Conservation (phyloP, 2,797 vertebrate genomes). For the Threskiornis aethiopicus region DNA sequence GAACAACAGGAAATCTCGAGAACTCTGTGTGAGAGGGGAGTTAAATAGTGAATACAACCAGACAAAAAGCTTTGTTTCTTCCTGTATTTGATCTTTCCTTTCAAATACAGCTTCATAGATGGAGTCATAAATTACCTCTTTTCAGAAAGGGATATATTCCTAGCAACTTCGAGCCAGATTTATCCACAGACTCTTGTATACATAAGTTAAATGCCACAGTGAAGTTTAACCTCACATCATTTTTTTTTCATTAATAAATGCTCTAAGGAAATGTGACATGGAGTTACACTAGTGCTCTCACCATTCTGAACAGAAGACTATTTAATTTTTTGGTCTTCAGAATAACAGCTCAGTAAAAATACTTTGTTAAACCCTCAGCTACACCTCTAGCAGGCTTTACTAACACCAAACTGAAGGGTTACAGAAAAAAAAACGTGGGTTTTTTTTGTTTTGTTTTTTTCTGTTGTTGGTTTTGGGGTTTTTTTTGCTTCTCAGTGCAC, state of each 20-base stretch:
- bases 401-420: background rate
- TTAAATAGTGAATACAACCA: constrained; percentile 8
- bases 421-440: background rate
- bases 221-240: background rate
- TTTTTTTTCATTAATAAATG: background rate
- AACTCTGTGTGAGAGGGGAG: constrained; percentile 8
- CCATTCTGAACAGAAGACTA: background rate
- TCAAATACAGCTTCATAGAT: constrained; percentile 11
- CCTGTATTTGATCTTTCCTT: constrained; percentile 27
- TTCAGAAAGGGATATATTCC: constrained; percentile 17
- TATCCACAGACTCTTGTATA: constrained; percentile 15
- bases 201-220: constrained; percentile 14
- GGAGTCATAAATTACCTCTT: constrained; percentile 43
- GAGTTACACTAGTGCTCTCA: background rate
- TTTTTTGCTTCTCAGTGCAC: background rate
- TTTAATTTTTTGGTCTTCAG: background rate
- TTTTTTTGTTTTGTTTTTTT: background rate
- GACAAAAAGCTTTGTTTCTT: constrained; percentile 19
- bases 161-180: constrained; percentile 23
- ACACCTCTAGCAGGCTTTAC: background rate
- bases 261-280: background rate
- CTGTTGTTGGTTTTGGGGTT: background rate
- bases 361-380: background rate
- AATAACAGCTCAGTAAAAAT: background rate
- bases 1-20: constrained; percentile 6